A percentile compares a stretch with the other conserved stretches of the same genome.
Evolutionary conservation across 2,888 invertebrate genomes (phyloP).

Genomic region (Pelosia muscerda): DNA sequence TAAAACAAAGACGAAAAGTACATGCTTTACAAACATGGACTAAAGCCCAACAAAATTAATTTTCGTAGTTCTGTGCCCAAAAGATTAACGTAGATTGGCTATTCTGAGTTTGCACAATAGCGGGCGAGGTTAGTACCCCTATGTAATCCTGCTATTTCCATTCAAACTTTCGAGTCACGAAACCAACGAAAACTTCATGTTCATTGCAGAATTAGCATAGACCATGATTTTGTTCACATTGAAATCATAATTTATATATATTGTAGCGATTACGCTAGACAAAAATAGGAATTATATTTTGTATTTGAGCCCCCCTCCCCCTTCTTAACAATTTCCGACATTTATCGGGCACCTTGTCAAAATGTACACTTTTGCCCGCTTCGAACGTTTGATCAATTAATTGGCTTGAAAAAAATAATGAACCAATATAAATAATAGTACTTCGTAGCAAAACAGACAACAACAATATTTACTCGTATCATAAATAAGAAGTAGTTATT

Average conservation of each 20-base stretch:
- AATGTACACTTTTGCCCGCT: too few species aligned
- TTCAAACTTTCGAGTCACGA: slow-evolving; percentile 33
- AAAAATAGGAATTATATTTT: too few species aligned
- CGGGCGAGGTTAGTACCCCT: slow-evolving; percentile 34
- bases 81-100: slow-evolving; percentile 26
- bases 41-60: slow-evolving; percentile 24
- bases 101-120: slow-evolving; percentile 33
- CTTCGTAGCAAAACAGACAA: background rate
- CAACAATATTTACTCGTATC: background rate
- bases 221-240: background rate
- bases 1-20: background rate
- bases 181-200: slow-evolving; percentile 1
- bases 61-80: slow-evolving; percentile 16
- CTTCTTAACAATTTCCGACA: too few species aligned
- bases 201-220: background rate
- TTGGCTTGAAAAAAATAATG: background rate
- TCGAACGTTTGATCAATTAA: too few species aligned
- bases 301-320: too few species aligned
- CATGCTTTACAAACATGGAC: background rate
- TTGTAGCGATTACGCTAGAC: too few species aligned
- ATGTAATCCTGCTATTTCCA: slow-evolving; percentile 32
- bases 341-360: too few species aligned
- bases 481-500: slow-evolving; percentile 4
- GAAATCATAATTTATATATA: too few species aligned
- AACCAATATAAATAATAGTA: too few species aligned